Conservation (phyloP, 2,797 vertebrate genomes). For the Neostethus bicornis region DNA sequence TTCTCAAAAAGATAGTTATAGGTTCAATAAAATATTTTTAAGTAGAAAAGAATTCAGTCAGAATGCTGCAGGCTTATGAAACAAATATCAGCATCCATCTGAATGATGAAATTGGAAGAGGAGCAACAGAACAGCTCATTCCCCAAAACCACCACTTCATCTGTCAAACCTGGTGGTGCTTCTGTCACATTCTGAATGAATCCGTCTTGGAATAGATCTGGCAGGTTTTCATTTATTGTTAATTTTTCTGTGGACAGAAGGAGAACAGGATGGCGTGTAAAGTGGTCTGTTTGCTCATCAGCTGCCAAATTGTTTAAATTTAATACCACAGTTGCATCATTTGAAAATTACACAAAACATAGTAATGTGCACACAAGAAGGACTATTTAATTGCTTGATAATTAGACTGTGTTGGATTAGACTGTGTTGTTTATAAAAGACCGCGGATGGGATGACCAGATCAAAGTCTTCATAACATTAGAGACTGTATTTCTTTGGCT, state of each 20-base stretch:
- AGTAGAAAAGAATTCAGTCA: not conserved
- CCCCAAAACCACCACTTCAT: not conserved
- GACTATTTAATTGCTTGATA: not conserved
- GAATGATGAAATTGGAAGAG: not conserved
- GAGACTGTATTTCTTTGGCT: not conserved
- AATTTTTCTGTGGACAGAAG: slow-evolving; percentile 1
- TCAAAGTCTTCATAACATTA: not conserved
- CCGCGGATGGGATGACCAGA: not conserved
- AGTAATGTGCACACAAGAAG: not conserved
- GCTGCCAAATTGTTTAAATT: slow-evolving; percentile 5
- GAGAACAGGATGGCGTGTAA: not conserved
- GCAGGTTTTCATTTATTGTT: slow-evolving; percentile 8
- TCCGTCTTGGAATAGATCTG: slow-evolving; percentile 10
- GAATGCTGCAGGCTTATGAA: not conserved
- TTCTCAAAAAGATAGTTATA: not conserved
- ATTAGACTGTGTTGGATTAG: no score
- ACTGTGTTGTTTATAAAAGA: not conserved
- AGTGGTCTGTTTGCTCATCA: not conserved
- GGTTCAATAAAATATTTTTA: not conserved
- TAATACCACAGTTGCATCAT: slow-evolving; percentile 1
- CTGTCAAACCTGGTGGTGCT: slow-evolving; percentile 2
- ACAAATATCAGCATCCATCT: not conserved
- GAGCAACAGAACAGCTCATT: no score
- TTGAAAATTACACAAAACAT: not conserved
- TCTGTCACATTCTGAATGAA: slow-evolving; percentile 1